Conservation (phyloP, 2,888 invertebrate genomes). For the Andrena chrysosceles region DNA sequence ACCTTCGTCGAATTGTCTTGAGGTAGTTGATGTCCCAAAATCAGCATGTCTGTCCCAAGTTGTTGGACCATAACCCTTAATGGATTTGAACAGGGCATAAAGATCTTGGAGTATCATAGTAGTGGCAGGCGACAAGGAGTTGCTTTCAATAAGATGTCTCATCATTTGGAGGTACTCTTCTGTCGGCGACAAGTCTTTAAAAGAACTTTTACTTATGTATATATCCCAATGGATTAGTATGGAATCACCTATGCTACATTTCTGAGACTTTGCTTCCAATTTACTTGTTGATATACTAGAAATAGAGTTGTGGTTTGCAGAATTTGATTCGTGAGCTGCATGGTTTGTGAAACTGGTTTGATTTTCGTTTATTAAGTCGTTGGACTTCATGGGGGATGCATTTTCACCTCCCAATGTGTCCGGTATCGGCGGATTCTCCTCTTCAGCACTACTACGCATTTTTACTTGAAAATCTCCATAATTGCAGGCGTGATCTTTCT, state of each 20-base stretch:
- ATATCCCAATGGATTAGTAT: neutral
- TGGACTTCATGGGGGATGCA: neutral
- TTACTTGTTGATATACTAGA: neutral
- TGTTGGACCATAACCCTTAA: neutral
- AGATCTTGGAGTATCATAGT: slow-evolving; percentile 12
- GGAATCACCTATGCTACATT: neutral
- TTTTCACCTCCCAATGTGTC: slow-evolving; percentile 22
- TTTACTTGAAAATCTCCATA: neutral
- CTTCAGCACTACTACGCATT: neutral
- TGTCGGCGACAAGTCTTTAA: neutral
- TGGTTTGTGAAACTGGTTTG: neutral
- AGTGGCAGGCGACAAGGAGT: slow-evolving; percentile 22
- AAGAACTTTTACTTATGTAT: neutral
- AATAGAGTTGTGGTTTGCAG: neutral
- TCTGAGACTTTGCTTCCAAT: neutral
- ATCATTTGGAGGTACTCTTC: slow-evolving; percentile 29
- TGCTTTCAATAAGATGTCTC: slow-evolving; percentile 25
- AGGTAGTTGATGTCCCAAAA: neutral
- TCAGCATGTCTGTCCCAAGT: neutral
- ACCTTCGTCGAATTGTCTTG: neutral
- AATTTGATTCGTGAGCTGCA: neutral
- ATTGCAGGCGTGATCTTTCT: neutral
- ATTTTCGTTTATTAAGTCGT: slow-evolving; percentile 7
- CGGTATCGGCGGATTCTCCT: slow-evolving; percentile 2
- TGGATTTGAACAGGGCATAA: slow-evolving; percentile 15